Percentiles rank a stretch among this genome's conserved stretches.
Evolutionary conservation across 2,113 vertebrate genomes (phyloP).

Genomic region (Elachura formosa): DNA sequence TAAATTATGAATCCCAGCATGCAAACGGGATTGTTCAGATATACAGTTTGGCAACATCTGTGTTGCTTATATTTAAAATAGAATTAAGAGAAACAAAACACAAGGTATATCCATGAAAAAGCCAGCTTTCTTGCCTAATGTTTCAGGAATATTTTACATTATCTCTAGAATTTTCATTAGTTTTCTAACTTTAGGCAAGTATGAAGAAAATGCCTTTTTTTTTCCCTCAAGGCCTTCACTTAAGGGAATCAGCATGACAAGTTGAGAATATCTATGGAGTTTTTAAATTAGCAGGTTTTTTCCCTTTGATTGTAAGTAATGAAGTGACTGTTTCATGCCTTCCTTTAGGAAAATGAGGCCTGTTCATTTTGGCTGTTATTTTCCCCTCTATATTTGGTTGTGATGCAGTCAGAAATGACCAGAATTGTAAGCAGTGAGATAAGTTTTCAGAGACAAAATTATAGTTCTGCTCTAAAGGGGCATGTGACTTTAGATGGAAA

Average conservation of each 20-base stretch:
- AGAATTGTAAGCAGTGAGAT: background rate
- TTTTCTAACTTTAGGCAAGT: background rate
- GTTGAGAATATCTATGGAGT: background rate
- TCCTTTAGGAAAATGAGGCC: background rate
- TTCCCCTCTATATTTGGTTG: background rate
- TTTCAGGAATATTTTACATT: background rate
- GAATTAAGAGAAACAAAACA: background rate
- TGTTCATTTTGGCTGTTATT: background rate
- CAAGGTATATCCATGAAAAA: background rate
- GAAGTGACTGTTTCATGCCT: background rate
- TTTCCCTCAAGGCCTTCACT: background rate
- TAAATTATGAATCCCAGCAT: background rate
- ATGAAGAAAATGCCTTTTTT: background rate
- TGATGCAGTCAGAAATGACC: background rate
- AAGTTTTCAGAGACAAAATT: background rate
- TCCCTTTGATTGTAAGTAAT: background rate
- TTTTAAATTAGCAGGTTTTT: background rate
- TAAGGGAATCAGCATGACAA: background rate
- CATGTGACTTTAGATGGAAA: background rate
- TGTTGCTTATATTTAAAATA: background rate
- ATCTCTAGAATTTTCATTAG: background rate
- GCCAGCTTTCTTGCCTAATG: accelerated
- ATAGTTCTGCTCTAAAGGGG: background rate
- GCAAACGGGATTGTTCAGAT: accelerated
- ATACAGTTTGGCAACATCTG: background rate